These are phyloP conservation scores for Spisula solida DNA, from an alignment of 2,888 invertebrate genomes.

Conservation along the genomic window DNA sequence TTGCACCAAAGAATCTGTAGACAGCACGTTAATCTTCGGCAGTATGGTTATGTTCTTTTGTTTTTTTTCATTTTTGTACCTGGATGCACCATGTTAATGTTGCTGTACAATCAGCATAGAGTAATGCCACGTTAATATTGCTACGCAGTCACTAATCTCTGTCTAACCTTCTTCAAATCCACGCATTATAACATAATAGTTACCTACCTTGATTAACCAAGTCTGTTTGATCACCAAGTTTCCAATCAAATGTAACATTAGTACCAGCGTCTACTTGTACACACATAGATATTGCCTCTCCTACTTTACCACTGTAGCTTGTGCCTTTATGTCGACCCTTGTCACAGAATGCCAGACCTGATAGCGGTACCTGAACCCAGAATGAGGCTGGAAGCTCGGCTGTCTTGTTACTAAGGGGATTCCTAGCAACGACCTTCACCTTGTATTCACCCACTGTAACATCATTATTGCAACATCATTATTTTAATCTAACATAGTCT, in stretches of 20 bases:
- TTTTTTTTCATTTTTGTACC: no score
- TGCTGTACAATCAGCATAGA: no score
- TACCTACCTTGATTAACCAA: slow-evolving; percentile 62
- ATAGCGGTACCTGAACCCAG: slow-evolving; percentile 83
- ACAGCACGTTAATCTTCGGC: no score
- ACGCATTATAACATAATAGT: not conserved
- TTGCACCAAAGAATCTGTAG: no score
- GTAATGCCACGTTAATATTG: no score
- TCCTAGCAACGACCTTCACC: slow-evolving; percentile 83
- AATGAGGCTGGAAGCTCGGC: slow-evolving; percentile 74
- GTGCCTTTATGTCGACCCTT: not conserved
- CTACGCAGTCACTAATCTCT: no score
- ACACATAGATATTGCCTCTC: slow-evolving; percentile 73
- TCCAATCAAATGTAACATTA: slow-evolving; percentile 85
- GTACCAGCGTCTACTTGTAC: slow-evolving; percentile 79
- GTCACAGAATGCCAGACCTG: slow-evolving; percentile 70
- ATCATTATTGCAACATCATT: no score
- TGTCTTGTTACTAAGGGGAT: slow-evolving; percentile 82
- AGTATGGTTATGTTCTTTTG: no score
- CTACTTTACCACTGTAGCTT: slow-evolving; percentile 73
- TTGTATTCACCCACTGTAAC: slow-evolving; percentile 84
- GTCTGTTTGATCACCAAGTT: slow-evolving; percentile 83
- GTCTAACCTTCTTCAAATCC: no score
- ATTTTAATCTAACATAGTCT: no score
- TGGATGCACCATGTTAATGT: no score